These are phyloP conservation scores for Acleris holmiana DNA, from an alignment of 2,888 invertebrate genomes.

Conservation along the genomic window DNA sequence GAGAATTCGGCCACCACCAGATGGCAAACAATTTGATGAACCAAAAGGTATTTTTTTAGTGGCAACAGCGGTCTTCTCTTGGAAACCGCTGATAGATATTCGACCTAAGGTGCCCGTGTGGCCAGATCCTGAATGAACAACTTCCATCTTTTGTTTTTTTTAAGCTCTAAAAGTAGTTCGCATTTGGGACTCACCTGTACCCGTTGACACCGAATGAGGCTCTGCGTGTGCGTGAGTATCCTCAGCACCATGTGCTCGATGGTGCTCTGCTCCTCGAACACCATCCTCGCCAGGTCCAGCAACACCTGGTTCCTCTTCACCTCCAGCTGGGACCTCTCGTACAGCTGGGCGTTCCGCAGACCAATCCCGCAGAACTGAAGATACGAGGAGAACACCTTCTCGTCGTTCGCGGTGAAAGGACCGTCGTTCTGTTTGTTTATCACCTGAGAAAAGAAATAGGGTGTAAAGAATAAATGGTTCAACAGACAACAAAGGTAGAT, in stretches of 20 bases:
- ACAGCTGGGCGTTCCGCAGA: conserved; percentile 96
- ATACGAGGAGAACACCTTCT: conserved; percentile 95
- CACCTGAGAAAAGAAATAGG: conserved; percentile 80
- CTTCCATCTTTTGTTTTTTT: too few species aligned
- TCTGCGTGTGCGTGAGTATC: conserved; percentile 97
- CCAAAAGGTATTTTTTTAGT: too few species aligned
- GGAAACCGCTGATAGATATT: too few species aligned
- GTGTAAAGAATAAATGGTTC: not conserved
- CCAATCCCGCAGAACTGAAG: conserved; percentile 98
- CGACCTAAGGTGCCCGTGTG: too few species aligned
- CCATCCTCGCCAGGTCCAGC: conserved; percentile 96
- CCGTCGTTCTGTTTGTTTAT: conserved; percentile 95
- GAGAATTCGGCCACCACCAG: too few species aligned
- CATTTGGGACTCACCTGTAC: conserved; percentile 88
- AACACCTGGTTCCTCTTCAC: conserved; percentile 97
- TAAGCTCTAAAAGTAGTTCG: too few species aligned
- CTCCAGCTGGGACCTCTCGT: conserved; percentile 97
- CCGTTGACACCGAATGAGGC: conserved; percentile 96
- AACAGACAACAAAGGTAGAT: too few species aligned
- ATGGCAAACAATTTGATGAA: too few species aligned
- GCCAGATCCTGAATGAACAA: too few species aligned
- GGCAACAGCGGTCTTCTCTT: too few species aligned
- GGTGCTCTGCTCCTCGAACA: conserved; percentile 98
- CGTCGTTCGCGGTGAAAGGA: conserved; percentile 93
- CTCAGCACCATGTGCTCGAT: conserved; percentile 97